A percentile compares a stretch with the other conserved stretches of the same genome.
Conservation (phyloP, 1,140 invertebrate species). For the Procambarus clarkii region DNA sequence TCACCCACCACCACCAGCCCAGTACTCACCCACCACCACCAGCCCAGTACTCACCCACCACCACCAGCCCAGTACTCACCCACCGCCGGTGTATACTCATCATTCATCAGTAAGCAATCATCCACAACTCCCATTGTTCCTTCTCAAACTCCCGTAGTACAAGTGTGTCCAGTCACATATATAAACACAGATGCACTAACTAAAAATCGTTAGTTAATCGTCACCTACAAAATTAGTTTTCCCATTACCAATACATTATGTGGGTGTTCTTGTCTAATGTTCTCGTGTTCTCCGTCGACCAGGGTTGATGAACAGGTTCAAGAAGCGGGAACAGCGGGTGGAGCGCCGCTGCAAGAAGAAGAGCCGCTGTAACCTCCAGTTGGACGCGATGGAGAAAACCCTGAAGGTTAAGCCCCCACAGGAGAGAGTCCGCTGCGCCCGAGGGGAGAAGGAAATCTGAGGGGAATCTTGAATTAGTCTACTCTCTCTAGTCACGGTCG, state of each 20-base stretch:
- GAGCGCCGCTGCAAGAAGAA: conserved; percentile 22
- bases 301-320: conserved; percentile 40
- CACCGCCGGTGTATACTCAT: too few relatives aligned
- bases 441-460: conserved; percentile 19
- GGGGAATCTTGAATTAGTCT: background rate
- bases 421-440: background rate
- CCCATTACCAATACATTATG: background rate
- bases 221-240: background rate
- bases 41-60: too few relatives aligned
- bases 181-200: background rate
- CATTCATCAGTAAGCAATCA: too few relatives aligned
- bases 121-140: too few relatives aligned
- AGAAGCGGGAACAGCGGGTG: conserved; percentile 10
- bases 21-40: too few relatives aligned
- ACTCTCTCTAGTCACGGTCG: background rate
- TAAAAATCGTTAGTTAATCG: background rate
- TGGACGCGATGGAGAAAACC: background rate
- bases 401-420: conserved; percentile 3
- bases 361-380: background rate
- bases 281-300: background rate
- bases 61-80: too few relatives aligned
- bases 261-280: background rate
- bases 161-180: too few relatives aligned
- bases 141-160: too few relatives aligned
- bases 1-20: too few relatives aligned